A percentile compares a stretch with the other conserved stretches of the same genome.
phyloP scores from a whole-genome alignment of 2,888 invertebrate genomes.

The Dastarcus helophoroides region DNA sequence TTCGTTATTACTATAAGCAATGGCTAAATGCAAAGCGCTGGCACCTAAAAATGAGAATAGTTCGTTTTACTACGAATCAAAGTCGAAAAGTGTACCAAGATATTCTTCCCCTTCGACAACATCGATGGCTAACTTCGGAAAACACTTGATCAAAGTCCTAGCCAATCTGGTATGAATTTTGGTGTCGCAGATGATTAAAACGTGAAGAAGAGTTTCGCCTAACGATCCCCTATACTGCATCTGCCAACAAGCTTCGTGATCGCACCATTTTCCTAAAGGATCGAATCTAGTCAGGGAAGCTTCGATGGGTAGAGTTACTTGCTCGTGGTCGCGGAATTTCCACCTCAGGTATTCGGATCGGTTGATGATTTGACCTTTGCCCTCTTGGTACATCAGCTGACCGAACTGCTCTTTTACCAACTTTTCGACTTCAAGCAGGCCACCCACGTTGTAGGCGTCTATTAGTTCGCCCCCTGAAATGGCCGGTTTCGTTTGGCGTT shows the following conservation, averaged over 20 bases:
- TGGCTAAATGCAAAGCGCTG: slow-evolving; percentile 88
- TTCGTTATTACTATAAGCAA: slow-evolving; percentile 93
- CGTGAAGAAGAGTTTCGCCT: slow-evolving; percentile 89
- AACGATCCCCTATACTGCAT: slow-evolving; percentile 92
- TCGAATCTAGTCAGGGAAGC: slow-evolving; percentile 76
- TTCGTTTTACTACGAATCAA: not conserved
- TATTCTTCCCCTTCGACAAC: slow-evolving; percentile 97
- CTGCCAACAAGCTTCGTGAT: slow-evolving; percentile 95
- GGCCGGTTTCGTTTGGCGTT: no score
- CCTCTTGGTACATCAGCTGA: slow-evolving; percentile 77
- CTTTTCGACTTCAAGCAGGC: slow-evolving; percentile 72
- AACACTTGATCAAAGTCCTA: slow-evolving; percentile 79
- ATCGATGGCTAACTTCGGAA: slow-evolving; percentile 82
- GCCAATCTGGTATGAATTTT: slow-evolving; percentile 72
- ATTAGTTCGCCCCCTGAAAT: slow-evolving; percentile 66
- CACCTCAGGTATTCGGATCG: slow-evolving; percentile 79
- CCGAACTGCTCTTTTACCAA: slow-evolving; percentile 77
- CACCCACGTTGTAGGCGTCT: slow-evolving; percentile 76
- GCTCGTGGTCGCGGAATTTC: slow-evolving; percentile 79
- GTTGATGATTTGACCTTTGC: slow-evolving; percentile 74
- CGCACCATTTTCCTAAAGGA: slow-evolving; percentile 76
- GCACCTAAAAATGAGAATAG: slow-evolving; percentile 48
- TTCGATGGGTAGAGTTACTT: slow-evolving; percentile 78
- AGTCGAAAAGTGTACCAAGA: slow-evolving; percentile 47
- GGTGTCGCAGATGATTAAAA: slow-evolving; percentile 89